Base-by-base conservation (phyloP, 2,113 vertebrate species). In the Pampusana beccarii region DNA sequence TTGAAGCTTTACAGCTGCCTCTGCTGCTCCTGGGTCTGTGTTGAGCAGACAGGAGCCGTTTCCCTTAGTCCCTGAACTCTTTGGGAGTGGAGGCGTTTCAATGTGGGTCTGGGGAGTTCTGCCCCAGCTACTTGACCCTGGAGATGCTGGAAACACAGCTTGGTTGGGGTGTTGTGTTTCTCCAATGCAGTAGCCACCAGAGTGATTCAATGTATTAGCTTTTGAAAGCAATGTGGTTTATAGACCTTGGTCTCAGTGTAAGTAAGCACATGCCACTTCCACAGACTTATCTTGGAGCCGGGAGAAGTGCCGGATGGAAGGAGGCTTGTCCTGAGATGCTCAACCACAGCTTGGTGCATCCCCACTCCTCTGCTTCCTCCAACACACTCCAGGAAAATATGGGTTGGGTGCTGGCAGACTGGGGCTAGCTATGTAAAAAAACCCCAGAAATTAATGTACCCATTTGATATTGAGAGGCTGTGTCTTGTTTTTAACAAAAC, bases 391-490 rank as follows among this genome's bases (percentile, higher is more conserved):
- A n/a, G 51, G 29, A 73, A 81, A 24, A 48, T 3, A 16, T 0
- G 17, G 2, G 2, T 62, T 60, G 23, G n/a, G 28, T 54, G 50
- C 51, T 44, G 65, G 25, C 26, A 84, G 34, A n/a, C 48, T 62
- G 16, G 4, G 26, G 11, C 25, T 51, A 26, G 5, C 46, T 61
- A 14, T 15, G 38, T 38, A 11, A 10, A 34, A 34, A 31, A 65
- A 31, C 0, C 0, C 44, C 24, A 38, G 11, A 53, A 46, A 48
- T 61, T 18, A 16, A 36, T 48, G 75, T 31, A 9, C 21, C 26
- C 24, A 1, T 57, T 50, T 67, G 31, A 38, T 64, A 1, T 2
- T 53, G 28, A 73, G 75, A 51, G 51, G 77, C 33, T 81, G n/a
- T n/a, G n/a, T n/a, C n/a, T n/a, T n/a, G n/a, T n/a, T n/a, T n/a